Evolutionary conservation across 2,888 invertebrate species (phyloP), one percentile per base, ranked within the genome.

Genomic region (Andrena chrysosceles): DNA sequence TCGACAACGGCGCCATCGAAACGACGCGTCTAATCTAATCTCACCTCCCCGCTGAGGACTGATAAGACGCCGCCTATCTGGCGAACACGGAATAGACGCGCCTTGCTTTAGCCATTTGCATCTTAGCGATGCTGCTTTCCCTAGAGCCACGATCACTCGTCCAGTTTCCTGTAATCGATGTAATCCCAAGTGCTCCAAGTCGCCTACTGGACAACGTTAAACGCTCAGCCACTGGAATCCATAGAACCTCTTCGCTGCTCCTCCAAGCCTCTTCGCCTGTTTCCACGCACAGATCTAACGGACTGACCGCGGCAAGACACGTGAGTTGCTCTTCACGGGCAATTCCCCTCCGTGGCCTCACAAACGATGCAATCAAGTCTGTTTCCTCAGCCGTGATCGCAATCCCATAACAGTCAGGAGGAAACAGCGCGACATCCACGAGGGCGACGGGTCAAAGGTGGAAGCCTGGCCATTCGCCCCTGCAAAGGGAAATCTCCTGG

Each of bases 401-500:
- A 60, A 84, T 69, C 69, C 66, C 49, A 76, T 78, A 78, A 78
- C 67, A 54, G 71, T 68, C 66, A 54, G 62, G 72, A 49, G 20
- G 63, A n/a, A 31, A 13, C 48, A 16, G 16, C 10, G 66, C 63
- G 63, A 63, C 42, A 23, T 10, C 56, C 42, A 20, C 59, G 20
- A 4, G 52, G 59, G 62, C 49, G 54, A 66, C 75, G 72, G 75
- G 64, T 75, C 75, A 70, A 67, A 72, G 77, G 49, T 60, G 68
- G 54, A 68, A 60, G 59, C 62, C 52, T 29, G 64, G 2, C 33
- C 42, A 64, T 72, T 78, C 52, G 42, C 16, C 42, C 81, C 66
- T 74, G 70, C 70, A 78, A 74, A 77, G 86, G 82, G 85, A 91
- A 91, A 91, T 91, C 91, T 91, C 87, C 42, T 83, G 85, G 87